Conservation (phyloP, 2,797 vertebrate species). For the Enteromius fasciolatus region DNA sequence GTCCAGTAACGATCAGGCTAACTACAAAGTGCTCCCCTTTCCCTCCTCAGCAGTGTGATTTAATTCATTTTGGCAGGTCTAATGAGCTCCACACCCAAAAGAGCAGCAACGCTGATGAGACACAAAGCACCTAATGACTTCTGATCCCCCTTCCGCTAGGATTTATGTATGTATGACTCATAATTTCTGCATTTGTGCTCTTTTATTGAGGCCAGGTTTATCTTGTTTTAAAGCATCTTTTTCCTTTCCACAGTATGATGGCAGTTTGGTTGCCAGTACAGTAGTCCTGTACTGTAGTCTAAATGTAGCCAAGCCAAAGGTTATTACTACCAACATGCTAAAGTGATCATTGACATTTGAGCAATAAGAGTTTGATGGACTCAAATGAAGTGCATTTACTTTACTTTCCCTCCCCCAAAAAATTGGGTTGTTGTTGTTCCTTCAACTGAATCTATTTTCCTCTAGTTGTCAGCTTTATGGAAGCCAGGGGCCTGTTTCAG, state of each 20-base stretch:
- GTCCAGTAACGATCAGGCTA: constrained; percentile 41
- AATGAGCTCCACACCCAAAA: constrained; percentile 48
- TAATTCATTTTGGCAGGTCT: constrained; percentile 46
- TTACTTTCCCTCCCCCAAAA: background rate
- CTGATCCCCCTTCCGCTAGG: constrained; percentile 14
- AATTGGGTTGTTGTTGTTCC: background rate
- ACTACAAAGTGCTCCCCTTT: constrained; percentile 42
- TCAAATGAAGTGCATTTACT: background rate
- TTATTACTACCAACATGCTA: background rate
- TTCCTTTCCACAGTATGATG: background rate
- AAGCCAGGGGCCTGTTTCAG: too few relatives aligned
- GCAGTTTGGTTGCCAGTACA: background rate
- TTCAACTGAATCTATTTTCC: too few relatives aligned
- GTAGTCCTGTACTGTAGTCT: background rate
- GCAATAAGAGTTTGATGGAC: background rate
- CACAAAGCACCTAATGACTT: constrained; percentile 45
- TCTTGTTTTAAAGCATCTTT: constrained; percentile 9
- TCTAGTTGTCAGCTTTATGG: too few relatives aligned
- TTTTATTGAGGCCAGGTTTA: constrained; percentile 2
- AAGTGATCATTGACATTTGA: background rate
- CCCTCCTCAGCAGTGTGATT: constrained; percentile 36
- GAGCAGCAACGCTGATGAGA: constrained; percentile 36
- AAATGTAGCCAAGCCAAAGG: too few relatives aligned
- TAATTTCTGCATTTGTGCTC: background rate
- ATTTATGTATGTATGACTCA: constrained; percentile 29